These are phyloP conservation scores for Orthosia cruda DNA, from an alignment of 2,888 invertebrate species.

Conservation along the genomic window DNA sequence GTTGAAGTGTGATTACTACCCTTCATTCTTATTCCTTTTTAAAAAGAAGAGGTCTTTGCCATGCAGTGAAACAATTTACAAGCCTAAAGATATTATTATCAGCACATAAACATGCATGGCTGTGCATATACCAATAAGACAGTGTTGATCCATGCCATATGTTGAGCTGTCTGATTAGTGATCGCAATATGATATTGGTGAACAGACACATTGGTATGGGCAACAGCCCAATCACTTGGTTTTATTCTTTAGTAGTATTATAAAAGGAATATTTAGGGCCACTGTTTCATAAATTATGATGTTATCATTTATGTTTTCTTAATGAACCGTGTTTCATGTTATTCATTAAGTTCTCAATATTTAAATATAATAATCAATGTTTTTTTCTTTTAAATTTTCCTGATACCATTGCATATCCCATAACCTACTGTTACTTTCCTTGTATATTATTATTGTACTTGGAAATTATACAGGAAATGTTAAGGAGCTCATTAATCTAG, in stretches of 20 bases:
- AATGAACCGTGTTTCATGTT: background rate
- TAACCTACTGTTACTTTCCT: background rate
- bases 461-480: slow-evolving; percentile 16
- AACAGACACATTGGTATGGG: background rate
- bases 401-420: background rate
- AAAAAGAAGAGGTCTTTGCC: background rate
- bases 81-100: background rate
- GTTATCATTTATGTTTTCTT: background rate
- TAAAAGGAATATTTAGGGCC: background rate
- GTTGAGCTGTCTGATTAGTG: background rate
- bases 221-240: background rate
- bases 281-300: background rate
- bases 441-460: background rate
- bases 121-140: background rate
- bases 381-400: background rate
- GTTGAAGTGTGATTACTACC: background rate
- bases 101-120: background rate
- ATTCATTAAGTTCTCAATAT: background rate
- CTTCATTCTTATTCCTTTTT: background rate
- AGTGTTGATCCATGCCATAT: slow-evolving; percentile 11
- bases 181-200: background rate
- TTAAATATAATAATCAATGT: too few species aligned
- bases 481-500: background rate
- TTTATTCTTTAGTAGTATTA: background rate
- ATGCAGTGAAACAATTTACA: background rate